Evolutionary conservation across 2,797 vertebrate species (phyloP).

Genomic region (Erethizon dorsatum): DNA sequence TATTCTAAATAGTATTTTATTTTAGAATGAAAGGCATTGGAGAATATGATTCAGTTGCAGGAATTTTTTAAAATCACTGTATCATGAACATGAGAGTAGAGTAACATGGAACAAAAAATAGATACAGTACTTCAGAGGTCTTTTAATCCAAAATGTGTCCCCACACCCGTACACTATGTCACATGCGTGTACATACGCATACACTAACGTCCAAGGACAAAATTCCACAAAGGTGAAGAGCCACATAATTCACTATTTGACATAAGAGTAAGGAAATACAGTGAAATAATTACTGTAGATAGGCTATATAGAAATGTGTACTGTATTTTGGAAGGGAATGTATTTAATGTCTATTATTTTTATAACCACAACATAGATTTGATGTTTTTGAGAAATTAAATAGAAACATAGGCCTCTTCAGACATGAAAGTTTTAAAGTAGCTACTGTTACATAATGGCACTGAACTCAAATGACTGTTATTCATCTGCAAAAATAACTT

Average conservation of each 20-base stretch:
- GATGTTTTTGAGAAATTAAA: not conserved
- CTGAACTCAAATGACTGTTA: not conserved
- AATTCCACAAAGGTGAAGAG: not conserved
- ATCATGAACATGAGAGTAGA: not conserved
- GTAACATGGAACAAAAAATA: not conserved
- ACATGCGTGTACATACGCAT: not conserved
- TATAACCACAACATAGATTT: not conserved
- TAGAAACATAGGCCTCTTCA: not conserved
- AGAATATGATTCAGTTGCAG: not conserved
- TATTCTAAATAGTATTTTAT: constrained; percentile 30
- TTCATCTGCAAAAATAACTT: not conserved
- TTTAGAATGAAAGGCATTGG: not conserved
- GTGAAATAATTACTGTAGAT: not conserved
- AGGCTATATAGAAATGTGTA: not conserved
- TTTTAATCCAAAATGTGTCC: not conserved
- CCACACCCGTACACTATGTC: not conserved
- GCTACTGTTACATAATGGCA: not conserved
- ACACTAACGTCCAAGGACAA: not conserved
- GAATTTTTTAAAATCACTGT: not conserved
- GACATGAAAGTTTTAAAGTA: not conserved
- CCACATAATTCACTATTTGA: not conserved
- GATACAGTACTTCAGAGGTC: not conserved
- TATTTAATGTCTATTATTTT: not conserved
- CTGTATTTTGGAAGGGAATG: not conserved
- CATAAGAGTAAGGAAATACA: not conserved